These are phyloP conservation scores for Pocillopora damicornis DNA, from an alignment of 64 coral and sea anemone genomes.

Conservation along the genomic window DNA sequence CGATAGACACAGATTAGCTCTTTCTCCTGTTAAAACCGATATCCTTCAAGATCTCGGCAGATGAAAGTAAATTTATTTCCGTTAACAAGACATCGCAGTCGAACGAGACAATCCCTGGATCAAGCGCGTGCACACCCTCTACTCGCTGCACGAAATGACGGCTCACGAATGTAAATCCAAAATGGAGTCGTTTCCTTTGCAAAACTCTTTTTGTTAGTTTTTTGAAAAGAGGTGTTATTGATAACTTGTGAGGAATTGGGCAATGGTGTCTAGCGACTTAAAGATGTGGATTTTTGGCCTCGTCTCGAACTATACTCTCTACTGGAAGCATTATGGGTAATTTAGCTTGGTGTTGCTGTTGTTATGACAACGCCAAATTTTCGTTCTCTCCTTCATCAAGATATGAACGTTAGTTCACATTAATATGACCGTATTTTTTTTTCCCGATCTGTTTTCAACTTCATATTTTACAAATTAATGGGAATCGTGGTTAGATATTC, in stretches of 20 bases:
- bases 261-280: background rate
- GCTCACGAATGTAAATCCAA: background rate
- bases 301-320: background rate
- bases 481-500: too few species aligned
- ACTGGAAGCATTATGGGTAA: conserved; percentile 22
- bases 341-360: background rate
- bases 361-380: conserved; percentile 10
- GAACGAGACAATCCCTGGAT: background rate
- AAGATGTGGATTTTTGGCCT: background rate
- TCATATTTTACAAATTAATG: too few species aligned
- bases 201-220: background rate
- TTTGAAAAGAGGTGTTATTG: background rate
- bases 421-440: too few species aligned
- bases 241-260: background rate
- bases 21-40: background rate
- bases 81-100: background rate
- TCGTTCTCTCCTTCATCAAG: background rate
- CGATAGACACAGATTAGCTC: background rate
- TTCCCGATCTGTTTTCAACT: too few species aligned
- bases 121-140: too few species aligned
- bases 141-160: background rate
- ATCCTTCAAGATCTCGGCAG: background rate
- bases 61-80: background rate
- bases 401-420: background rate
- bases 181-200: background rate